phyloP scores from a whole-genome alignment of 2,797 vertebrate genomes.

The Trematomus bernacchii region DNA sequence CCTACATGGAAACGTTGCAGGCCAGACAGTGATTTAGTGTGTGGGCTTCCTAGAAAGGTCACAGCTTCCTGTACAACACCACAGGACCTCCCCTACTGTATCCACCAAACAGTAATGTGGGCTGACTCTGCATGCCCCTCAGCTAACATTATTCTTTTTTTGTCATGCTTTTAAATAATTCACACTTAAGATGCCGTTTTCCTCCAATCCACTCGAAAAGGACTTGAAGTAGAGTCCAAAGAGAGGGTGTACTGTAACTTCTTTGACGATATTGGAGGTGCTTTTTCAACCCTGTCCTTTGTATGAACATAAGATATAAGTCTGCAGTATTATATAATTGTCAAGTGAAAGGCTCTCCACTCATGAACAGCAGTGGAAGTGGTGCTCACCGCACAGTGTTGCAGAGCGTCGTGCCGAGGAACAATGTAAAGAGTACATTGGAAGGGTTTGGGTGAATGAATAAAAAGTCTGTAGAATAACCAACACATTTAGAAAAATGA shows the following conservation, averaged over 20 bases:
- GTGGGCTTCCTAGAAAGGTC: constrained; percentile 80
- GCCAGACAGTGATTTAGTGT: constrained; percentile 85
- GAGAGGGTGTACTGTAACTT: background rate
- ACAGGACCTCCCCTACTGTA: constrained; percentile 76
- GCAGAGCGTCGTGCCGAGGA: background rate
- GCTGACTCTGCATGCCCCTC: constrained; percentile 68
- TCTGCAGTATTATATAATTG: background rate
- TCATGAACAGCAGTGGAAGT: background rate
- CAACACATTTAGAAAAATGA: background rate
- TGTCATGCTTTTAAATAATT: constrained; percentile 54
- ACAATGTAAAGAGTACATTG: background rate
- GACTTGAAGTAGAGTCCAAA: constrained; percentile 1
- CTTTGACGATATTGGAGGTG: background rate
- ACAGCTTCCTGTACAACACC: constrained; percentile 74
- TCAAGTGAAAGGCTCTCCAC: background rate
- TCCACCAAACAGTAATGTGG: constrained; percentile 73
- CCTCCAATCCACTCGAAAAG: constrained; percentile 7
- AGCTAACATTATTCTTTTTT: constrained; percentile 72
- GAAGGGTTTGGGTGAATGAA: background rate
- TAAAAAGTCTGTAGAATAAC: background rate
- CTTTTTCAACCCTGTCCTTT: background rate
- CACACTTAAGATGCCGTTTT: constrained; percentile 39
- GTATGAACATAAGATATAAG: background rate
- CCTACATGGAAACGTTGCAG: constrained; percentile 71
- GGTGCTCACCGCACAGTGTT: background rate